Percentiles rank a stretch among this genome's conserved stretches.
Evolutionary conservation across 2,888 invertebrate species (phyloP).

Genomic region (Pristionchus mayeri): DNA sequence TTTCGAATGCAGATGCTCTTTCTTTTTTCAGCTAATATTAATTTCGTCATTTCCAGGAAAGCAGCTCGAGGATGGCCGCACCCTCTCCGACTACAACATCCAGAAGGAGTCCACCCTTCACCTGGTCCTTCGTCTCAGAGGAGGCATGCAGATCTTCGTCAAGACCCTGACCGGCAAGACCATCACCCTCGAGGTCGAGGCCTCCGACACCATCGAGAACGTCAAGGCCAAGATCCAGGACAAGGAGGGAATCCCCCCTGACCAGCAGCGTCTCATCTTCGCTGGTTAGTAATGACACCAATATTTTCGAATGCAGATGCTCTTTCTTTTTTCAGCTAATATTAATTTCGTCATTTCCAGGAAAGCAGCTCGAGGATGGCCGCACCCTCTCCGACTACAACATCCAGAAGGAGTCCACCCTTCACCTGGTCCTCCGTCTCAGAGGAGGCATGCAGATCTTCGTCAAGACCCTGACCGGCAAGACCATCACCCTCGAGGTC

Average conservation of each 20-base stretch:
- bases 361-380: constrained; percentile 66
- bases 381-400: constrained; percentile 52
- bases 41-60: not conserved
- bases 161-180: constrained; percentile 94
- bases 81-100: constrained; percentile 87
- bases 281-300: constrained; percentile 56
- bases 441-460: constrained; percentile 87
- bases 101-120: constrained; percentile 86
- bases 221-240: constrained; percentile 75
- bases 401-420: constrained; percentile 67
- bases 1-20: no score
- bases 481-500: constrained; percentile 81
- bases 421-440: constrained; percentile 42
- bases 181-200: constrained; percentile 74
- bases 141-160: constrained; percentile 91
- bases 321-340: not conserved
- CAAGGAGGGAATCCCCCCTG: constrained; percentile 74
- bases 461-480: constrained; percentile 93
- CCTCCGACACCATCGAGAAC: constrained; percentile 74
- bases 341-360: constrained; percentile 38
- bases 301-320: not conserved
- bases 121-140: constrained; percentile 78
- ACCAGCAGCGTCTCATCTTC: constrained; percentile 73
- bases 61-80: constrained; percentile 11
- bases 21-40: not conserved